Conservation (phyloP, 2,113 vertebrate genomes). For the Spheniscus mendiculus region DNA sequence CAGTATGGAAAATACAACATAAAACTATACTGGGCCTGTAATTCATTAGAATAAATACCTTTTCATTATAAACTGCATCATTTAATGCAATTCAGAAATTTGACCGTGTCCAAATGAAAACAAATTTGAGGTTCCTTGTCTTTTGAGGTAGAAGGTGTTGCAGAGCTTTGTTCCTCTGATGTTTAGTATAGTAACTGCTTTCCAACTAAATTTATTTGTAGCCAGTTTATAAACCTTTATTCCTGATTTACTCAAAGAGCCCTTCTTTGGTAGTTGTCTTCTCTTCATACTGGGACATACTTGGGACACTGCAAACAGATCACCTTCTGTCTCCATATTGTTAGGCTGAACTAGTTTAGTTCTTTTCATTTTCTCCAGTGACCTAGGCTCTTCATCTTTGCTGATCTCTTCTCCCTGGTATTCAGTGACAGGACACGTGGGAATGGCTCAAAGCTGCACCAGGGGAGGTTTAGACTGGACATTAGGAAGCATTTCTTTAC, state of each 20-base stretch:
- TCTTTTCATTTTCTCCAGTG: not conserved
- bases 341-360: not conserved
- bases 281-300: not conserved
- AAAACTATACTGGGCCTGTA: not conserved
- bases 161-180: not conserved
- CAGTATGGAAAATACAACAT: not conserved
- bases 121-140: not conserved
- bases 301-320: not conserved
- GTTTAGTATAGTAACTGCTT: not conserved
- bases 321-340: not conserved
- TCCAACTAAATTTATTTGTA: not conserved
- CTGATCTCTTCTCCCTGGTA: not conserved
- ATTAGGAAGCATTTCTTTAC: not conserved
- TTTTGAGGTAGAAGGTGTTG: not conserved
- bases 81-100: constrained; percentile 5
- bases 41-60: not conserved
- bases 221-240: not conserved
- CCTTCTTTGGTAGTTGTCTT: not conserved
- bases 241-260: not conserved
- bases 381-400: not conserved
- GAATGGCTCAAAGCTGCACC: not conserved
- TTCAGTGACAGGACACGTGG: not conserved
- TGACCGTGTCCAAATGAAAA: not conserved
- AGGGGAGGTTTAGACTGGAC: not conserved
- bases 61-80: not conserved